Evolutionary conservation across 2,888 invertebrate genomes (phyloP), one percentile per base, ranked within the genome.

Genomic region (Octonoba sinensis): DNA sequence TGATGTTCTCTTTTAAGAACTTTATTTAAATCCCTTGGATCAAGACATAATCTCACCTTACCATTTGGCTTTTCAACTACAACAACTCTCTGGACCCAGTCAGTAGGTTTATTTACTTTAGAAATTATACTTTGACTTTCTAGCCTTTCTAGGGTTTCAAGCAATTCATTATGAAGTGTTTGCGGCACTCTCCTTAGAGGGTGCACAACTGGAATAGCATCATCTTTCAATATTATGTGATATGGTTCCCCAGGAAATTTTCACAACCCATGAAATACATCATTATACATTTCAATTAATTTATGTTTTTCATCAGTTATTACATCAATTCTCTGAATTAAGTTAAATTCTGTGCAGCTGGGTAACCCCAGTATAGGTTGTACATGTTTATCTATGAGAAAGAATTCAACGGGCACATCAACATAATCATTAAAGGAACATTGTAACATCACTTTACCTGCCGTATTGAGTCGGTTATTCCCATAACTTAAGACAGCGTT

Each of bases 141-240:
- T 51, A 76, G 16, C 1, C 46, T 49, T n/a, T 1, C 8, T 15
- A 74, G 47, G 8, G 74, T 66, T 20, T 46, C 54, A 13, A 20
- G 27, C 11, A 69, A 44, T 27, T 36, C 2, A 8, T 49, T 44
- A 12, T 60, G 67, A 18, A 62, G 20, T 2, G 62, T 20, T 56
- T 47, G 59, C 6, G 69, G 60, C 13, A 67, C 60, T 15, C 69
- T 20, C 24, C 62, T 75, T 36, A 69, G 76, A 15, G 60, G 12
- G 54, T 69, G 15, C 4, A 60, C 60, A 3, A 66, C 20, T 15
- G 57, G 57, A 8, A 1, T 36, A 24, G 51, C 54, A 46, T 74
- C 56, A 20, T 24, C 15, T 18, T 69, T 69, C 15, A 69, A 59
- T 13, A 13, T 18, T 12, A 60, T 69, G 13, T 69, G 47, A 47